Conservation (phyloP, 1,140 invertebrate genomes). For the Orussus abietinus region DNA sequence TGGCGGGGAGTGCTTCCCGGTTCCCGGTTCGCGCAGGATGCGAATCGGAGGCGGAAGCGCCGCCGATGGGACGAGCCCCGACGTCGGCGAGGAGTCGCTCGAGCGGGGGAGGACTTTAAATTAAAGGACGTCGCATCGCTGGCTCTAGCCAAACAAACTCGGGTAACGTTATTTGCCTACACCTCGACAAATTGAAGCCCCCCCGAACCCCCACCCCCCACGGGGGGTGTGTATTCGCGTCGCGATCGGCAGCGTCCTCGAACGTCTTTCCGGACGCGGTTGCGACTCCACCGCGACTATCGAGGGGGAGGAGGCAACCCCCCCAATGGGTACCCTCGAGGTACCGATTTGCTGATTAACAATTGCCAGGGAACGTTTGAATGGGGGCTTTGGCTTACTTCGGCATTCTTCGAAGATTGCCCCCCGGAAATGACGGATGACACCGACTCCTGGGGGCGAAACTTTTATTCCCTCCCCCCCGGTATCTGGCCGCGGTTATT, state of each 20-base stretch:
- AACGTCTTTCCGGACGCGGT: no score
- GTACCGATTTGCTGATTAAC: no score
- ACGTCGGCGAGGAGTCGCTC: no score
- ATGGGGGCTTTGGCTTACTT: no score
- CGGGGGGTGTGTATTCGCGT: no score
- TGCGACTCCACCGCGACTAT: no score
- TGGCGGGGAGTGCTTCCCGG: slow-evolving; percentile 18
- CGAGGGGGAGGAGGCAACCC: no score
- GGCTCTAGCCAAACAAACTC: slow-evolving; percentile 46
- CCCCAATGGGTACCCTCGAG: no score
- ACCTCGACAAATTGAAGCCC: slow-evolving; percentile 48
- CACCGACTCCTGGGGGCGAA: slow-evolving; percentile 20
- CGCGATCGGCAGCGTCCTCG: no score
- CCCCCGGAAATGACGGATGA: slow-evolving; percentile 32
- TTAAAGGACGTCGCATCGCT: slow-evolving; percentile 46
- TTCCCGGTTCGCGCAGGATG: neutral
- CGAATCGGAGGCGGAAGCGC: no score
- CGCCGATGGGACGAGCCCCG: neutral
- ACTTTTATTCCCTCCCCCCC: slow-evolving; percentile 31
- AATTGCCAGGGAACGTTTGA: no score
- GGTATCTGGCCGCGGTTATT: slow-evolving; percentile 37
- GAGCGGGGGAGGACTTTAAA: slow-evolving; percentile 42
- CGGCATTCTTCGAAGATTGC: no score
- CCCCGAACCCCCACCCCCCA: slow-evolving; percentile 25
- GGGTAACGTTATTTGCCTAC: slow-evolving; percentile 47